phyloP scores from a whole-genome alignment of 2,888 invertebrate genomes.

The Zhuqinia jingwanae region DNA sequence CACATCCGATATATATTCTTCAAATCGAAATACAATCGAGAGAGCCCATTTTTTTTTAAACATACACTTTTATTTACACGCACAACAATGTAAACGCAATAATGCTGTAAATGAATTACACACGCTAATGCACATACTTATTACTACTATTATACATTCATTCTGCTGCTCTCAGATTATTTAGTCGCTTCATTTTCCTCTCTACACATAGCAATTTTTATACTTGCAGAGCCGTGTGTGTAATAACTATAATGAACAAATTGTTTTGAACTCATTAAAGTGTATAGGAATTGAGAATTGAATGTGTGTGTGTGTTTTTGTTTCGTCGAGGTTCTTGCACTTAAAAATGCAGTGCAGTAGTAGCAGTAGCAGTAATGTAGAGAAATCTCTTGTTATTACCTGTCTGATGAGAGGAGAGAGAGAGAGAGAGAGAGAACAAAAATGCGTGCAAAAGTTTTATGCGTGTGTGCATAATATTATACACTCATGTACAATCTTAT shows the following conservation, averaged over 20 bases:
- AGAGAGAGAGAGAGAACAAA: too few species aligned
- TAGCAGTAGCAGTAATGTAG: too few species aligned
- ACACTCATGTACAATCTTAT: neutral
- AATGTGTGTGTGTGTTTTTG: too few species aligned
- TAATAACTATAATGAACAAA: slow-evolving; percentile 13
- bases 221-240: neutral
- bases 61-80: neutral
- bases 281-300: neutral
- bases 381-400: neutral
- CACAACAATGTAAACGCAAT: neutral
- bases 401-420: too few species aligned
- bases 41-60: too few species aligned
- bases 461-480: neutral
- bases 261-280: slow-evolving; percentile 50
- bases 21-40: too few species aligned
- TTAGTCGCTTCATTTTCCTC: neutral
- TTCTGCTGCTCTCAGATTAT: neutral
- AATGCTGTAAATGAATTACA: neutral
- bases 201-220: neutral
- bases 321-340: slow-evolving; percentile 35
- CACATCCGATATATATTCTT: too few species aligned
- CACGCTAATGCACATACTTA: neutral
- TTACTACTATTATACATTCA: neutral
- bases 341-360: neutral
- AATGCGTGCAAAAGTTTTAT: neutral